Conservation (phyloP, 2,888 invertebrate genomes). For the Iphiclides podalirius region DNA sequence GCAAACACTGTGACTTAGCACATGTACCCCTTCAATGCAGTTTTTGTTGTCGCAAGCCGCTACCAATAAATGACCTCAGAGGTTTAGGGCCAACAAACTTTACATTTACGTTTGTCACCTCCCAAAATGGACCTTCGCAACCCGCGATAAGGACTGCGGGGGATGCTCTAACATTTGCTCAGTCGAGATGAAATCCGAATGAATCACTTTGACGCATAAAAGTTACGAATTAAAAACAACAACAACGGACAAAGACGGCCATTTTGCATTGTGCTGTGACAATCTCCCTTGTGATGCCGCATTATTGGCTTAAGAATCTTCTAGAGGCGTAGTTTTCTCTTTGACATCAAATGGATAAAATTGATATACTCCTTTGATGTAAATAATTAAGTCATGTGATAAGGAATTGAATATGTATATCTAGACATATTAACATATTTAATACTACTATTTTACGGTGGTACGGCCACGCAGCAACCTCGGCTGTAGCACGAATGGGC, state of each 20-base stretch:
- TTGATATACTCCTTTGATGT: no score
- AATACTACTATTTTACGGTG: no score
- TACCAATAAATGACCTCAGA: conserved; percentile 44
- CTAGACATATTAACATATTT: no score
- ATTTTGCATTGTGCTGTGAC: conserved; percentile 77
- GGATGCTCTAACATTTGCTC: conserved; percentile 24
- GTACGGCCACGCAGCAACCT: no score
- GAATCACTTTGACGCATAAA: conserved; percentile 77
- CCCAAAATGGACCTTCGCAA: conserved; percentile 21
- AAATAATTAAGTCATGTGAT: no score
- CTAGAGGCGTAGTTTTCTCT: conserved; percentile 44
- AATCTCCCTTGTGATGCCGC: conserved; percentile 72
- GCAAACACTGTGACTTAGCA: not conserved
- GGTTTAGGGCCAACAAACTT: conserved; percentile 36
- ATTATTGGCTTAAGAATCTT: conserved; percentile 38
- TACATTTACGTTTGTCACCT: conserved; percentile 11
- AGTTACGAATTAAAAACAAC: conserved; percentile 77
- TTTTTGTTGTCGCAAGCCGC: conserved; percentile 48
- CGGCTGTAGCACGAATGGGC: no score
- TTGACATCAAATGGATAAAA: no score
- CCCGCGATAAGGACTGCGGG: conserved; percentile 24
- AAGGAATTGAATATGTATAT: no score
- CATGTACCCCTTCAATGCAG: conserved; percentile 39
- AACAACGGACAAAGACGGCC: conserved; percentile 72
- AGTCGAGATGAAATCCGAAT: conserved; percentile 47